phyloP scores from a whole-genome alignment of 2,888 invertebrate species.

The Drosophila diplacantha region DNA sequence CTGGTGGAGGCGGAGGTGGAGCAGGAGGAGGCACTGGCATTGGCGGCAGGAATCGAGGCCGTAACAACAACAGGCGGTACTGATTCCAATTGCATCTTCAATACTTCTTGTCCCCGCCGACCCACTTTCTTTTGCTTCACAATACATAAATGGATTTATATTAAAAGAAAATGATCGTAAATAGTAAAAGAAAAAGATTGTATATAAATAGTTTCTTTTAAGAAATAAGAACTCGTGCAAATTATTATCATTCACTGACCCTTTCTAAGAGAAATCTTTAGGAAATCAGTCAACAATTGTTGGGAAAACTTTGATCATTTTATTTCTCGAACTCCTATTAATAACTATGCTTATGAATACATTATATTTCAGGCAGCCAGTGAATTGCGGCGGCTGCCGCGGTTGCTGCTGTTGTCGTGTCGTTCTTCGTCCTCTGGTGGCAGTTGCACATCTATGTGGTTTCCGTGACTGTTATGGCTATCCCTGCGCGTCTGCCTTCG shows the following conservation, averaged over 20 bases:
- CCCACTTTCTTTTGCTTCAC: constrained; percentile 12
- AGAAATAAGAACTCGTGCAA: not conserved
- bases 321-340: constrained; percentile 25
- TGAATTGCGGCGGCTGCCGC: constrained; percentile 58
- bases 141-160: constrained; percentile 15
- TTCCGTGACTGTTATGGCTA: constrained; percentile 18
- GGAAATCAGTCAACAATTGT: too few species aligned
- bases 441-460: constrained; percentile 24
- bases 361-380: constrained; percentile 41
- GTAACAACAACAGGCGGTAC: constrained; percentile 71
- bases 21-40: constrained; percentile 39
- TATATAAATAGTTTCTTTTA: constrained; percentile 1
- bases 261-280: too few species aligned
- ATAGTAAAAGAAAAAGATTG: constrained; percentile 3
- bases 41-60: constrained; percentile 56
- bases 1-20: constrained; percentile 24
- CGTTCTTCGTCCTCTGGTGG: constrained; percentile 16
- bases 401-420: constrained; percentile 51
- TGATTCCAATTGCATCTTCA: constrained; percentile 41
- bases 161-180: constrained; percentile 18
- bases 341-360: constrained; percentile 14
- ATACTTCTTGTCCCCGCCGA: constrained; percentile 24
- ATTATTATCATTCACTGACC: too few species aligned
- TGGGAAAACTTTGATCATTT: constrained; percentile 22
- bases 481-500: constrained; percentile 48